A percentile compares a stretch with the other conserved stretches of the same genome.
Evolutionary conservation across 2,113 vertebrate species (phyloP).

Genomic region (Nanorana parkeri): DNA sequence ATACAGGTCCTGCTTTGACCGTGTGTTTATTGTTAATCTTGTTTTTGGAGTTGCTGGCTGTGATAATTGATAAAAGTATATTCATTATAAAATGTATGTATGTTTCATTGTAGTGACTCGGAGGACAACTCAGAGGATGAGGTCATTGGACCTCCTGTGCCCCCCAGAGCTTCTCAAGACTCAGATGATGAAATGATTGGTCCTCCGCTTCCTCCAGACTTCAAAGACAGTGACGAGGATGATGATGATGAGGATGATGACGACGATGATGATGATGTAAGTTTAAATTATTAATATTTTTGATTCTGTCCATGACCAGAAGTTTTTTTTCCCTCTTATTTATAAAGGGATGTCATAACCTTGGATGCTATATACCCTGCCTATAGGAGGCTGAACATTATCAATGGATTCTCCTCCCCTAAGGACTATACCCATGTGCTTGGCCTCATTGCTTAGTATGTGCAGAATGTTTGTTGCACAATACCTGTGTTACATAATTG

Average conservation of each 20-base stretch:
- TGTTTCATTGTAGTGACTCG: slow-evolving; percentile 58
- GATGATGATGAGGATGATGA: slow-evolving; percentile 66
- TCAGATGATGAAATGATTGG: slow-evolving; percentile 74
- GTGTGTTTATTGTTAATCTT: neutral
- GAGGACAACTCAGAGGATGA: slow-evolving; percentile 73
- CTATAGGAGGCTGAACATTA: too few species aligned
- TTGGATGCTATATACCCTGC: too few species aligned
- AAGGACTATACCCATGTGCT: too few species aligned
- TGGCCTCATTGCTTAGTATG: too few species aligned
- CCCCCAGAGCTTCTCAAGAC: slow-evolving; percentile 60
- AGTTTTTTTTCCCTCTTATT: too few species aligned
- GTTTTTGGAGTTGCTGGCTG: neutral
- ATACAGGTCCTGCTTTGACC: neutral
- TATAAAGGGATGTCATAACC: too few species aligned
- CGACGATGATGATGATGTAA: slow-evolving; percentile 79
- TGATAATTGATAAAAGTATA: neutral
- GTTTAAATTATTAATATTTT: slow-evolving; percentile 61
- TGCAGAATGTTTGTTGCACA: too few species aligned
- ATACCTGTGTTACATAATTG: too few species aligned
- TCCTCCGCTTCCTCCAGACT: slow-evolving; percentile 79
- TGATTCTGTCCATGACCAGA: too few species aligned
- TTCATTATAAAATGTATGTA: neutral
- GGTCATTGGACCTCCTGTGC: slow-evolving; percentile 76
- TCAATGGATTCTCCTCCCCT: too few species aligned
- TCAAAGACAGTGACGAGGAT: slow-evolving; percentile 70